Conservation (phyloP, 2,797 vertebrate species). For the Acanthiza pusilla region DNA sequence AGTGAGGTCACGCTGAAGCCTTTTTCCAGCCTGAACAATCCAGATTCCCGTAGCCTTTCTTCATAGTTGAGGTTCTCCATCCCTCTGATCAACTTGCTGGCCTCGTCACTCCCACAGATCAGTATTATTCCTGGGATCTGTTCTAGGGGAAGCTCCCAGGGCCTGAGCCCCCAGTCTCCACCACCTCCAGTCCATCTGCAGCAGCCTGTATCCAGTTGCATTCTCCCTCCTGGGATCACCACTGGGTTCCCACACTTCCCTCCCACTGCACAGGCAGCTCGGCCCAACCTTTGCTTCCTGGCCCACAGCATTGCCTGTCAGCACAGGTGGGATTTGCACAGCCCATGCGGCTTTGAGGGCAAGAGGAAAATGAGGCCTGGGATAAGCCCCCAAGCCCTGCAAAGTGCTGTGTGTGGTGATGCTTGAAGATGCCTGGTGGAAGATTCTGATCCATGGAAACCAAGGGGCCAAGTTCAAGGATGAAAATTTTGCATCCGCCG, state of each 20-base stretch:
- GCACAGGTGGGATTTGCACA: background rate
- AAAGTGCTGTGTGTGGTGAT: rapidly evolving
- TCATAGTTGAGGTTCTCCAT: background rate
- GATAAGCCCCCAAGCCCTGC: background rate
- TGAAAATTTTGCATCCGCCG: rapidly evolving
- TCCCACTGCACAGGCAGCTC: rapidly evolving
- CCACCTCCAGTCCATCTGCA: rapidly evolving
- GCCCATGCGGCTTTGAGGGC: rapidly evolving
- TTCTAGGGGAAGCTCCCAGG: background rate
- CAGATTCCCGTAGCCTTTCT: background rate
- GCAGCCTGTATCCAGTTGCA: rapidly evolving
- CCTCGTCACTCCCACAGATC: background rate
- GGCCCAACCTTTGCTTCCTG: rapidly evolving
- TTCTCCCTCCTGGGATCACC: rapidly evolving
- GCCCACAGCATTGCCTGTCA: rapidly evolving
- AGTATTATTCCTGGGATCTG: background rate
- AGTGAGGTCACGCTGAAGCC: background rate
- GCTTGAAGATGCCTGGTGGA: background rate
- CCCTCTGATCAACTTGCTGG: background rate
- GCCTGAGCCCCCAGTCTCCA: rapidly evolving
- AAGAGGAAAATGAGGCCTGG: background rate
- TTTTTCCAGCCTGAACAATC: background rate
- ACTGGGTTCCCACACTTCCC: rapidly evolving
- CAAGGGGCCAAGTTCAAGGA: background rate
- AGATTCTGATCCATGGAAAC: background rate